These are phyloP conservation scores for Lordiphosa collinella DNA, from an alignment of 1,140 invertebrate species.

Conservation along the genomic window DNA sequence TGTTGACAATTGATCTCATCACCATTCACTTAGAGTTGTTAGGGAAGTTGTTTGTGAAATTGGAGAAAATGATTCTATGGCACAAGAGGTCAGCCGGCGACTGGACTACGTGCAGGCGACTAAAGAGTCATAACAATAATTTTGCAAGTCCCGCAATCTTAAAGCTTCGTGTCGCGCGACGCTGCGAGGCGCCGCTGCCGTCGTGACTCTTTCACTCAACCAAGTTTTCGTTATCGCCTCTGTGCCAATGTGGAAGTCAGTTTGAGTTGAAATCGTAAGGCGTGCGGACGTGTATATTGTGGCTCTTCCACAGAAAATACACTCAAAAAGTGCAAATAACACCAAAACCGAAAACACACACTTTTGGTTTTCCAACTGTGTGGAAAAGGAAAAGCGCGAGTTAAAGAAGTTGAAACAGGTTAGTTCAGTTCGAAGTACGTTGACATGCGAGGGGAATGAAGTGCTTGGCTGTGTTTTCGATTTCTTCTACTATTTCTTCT, in stretches of 20 bases:
- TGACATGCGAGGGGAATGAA: constrained; percentile 15
- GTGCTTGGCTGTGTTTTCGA: not conserved
- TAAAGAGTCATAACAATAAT: constrained; percentile 22
- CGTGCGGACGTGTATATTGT: constrained; percentile 40
- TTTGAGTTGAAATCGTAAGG: constrained; percentile 38
- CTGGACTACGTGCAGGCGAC: constrained; percentile 32
- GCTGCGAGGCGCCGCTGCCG: not conserved
- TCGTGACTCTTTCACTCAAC: constrained; percentile 13
- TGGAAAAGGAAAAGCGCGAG: constrained; percentile 40
- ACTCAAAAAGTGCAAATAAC: constrained; percentile 15
- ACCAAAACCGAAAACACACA: constrained; percentile 4
- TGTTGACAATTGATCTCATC: constrained; percentile 16
- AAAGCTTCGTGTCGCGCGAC: constrained; percentile 25
- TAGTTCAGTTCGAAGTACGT: constrained; percentile 28
- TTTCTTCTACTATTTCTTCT: not conserved
- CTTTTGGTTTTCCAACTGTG: constrained; percentile 15
- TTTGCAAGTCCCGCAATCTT: constrained; percentile 22
- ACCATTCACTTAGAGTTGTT: not conserved
- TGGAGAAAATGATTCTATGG: too few species aligned
- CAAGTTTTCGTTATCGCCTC: constrained; percentile 55
- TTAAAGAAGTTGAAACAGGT: constrained; percentile 56
- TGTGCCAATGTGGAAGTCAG: constrained; percentile 26
- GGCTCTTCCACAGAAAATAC: constrained; percentile 11
- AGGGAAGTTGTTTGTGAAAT: too few species aligned
- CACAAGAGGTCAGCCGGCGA: not conserved